phyloP scores from a whole-genome alignment of 2,888 invertebrate genomes.

The Panzeria rudis region DNA sequence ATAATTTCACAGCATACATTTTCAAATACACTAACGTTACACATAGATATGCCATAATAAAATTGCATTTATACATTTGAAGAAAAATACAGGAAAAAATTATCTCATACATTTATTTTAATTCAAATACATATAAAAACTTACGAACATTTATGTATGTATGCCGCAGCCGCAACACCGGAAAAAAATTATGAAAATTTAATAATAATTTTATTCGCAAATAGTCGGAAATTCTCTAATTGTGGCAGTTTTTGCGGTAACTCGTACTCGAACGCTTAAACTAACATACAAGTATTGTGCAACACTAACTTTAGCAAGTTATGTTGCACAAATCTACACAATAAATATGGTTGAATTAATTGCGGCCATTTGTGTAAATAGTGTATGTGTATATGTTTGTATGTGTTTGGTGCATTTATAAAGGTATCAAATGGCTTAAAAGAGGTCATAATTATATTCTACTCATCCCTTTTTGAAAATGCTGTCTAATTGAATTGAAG shows the following conservation, averaged over 20 bases:
- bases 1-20: neutral
- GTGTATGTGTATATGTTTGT: neutral
- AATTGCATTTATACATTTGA: conserved; percentile 40
- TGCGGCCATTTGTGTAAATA: conserved; percentile 6
- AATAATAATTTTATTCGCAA: conserved; percentile 66
- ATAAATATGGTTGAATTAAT: conserved; percentile 57
- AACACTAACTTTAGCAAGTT: neutral
- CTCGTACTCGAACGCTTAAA: conserved; percentile 12
- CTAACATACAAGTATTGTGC: neutral
- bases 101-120: conserved; percentile 10
- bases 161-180: conserved; percentile 49
- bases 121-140: conserved; percentile 30
- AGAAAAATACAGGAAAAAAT: neutral
- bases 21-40: conserved; percentile 3
- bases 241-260: conserved; percentile 64
- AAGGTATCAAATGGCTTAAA: conserved; percentile 59
- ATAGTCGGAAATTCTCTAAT: conserved; percentile 69
- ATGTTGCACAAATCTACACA: conserved; percentile 39
- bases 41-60: conserved; percentile 24
- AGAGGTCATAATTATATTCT: conserved; percentile 62
- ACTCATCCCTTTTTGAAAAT: conserved; percentile 21
- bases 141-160: conserved; percentile 12
- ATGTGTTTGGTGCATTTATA: neutral
- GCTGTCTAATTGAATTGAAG: conserved; percentile 62
- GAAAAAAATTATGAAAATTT: conserved; percentile 65